Percentiles rank a stretch among this genome's conserved stretches.
Conservation (phyloP, 2,888 invertebrate species). For the Lacanobia oleracea region DNA sequence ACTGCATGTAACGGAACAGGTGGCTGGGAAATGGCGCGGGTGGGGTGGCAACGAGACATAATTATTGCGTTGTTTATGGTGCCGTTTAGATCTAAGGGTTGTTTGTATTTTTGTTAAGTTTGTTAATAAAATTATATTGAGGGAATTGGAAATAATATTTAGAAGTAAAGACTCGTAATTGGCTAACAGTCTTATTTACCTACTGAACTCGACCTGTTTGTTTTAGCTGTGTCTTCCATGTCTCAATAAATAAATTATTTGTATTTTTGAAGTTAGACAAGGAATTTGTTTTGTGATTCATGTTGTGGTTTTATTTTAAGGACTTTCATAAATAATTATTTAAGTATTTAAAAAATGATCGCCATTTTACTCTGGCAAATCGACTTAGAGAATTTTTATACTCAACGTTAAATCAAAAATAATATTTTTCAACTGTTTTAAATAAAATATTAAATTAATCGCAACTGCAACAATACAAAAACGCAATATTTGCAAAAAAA, state of each 20-base stretch:
- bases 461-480: constrained; percentile 49
- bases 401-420: not conserved
- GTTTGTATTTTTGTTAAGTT: not conserved
- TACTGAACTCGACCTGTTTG: too few species aligned
- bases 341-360: too few species aligned
- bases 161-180: too few species aligned
- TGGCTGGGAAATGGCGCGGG: constrained; percentile 27
- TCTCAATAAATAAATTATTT: too few species aligned
- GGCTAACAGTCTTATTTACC: too few species aligned
- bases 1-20: constrained; percentile 55
- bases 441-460: not conserved
- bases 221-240: too few species aligned
- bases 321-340: too few species aligned
- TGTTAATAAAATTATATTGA: not conserved
- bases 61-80: constrained; percentile 20
- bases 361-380: not conserved
- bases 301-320: not conserved
- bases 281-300: constrained; percentile 1
- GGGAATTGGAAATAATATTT: not conserved
- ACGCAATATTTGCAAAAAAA: constrained; percentile 65
- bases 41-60: constrained; percentile 7
- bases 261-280: not conserved
- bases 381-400: not conserved
- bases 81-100: too few species aligned
- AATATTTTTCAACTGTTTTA: not conserved